These are phyloP conservation scores for Melanerpes aurifrons DNA, from an alignment of 2,113 vertebrate genomes.

Conservation along the genomic window DNA sequence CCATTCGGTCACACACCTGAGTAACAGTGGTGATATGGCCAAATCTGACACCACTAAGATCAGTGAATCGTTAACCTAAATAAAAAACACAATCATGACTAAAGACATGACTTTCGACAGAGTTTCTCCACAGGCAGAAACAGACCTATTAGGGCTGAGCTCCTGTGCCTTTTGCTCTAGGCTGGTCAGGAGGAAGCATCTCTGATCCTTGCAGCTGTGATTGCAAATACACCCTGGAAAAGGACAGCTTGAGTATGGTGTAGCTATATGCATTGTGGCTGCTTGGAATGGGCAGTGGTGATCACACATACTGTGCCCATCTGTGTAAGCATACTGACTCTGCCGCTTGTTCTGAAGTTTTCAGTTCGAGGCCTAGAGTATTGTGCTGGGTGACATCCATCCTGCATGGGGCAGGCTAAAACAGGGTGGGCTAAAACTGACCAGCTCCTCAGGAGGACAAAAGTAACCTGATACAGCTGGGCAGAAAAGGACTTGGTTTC, in stretches of 20 bases:
- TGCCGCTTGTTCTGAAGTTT: neutral
- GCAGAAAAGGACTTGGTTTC: too few species aligned
- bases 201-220: neutral
- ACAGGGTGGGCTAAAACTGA: too few species aligned
- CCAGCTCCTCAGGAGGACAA: too few species aligned
- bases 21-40: neutral
- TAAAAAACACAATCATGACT: neutral
- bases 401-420: too few species aligned
- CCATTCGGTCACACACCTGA: neutral
- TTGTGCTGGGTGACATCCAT: too few species aligned
- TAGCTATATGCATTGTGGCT: neutral
- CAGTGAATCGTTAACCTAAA: neutral
- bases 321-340: neutral
- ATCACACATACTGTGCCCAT: neutral
- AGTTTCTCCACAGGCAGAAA: neutral
- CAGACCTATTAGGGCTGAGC: neutral
- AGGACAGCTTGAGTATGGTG: neutral
- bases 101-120: neutral
- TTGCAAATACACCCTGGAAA: neutral
- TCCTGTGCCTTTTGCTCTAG: neutral
- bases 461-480: too few species aligned
- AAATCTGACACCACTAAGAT: neutral
- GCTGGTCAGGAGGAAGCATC: neutral
- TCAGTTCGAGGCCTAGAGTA: neutral
- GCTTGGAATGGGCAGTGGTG: neutral